Evolutionary conservation across 2,888 invertebrate species (phyloP).

Genomic region (Caenorhabditis angaria): DNA sequence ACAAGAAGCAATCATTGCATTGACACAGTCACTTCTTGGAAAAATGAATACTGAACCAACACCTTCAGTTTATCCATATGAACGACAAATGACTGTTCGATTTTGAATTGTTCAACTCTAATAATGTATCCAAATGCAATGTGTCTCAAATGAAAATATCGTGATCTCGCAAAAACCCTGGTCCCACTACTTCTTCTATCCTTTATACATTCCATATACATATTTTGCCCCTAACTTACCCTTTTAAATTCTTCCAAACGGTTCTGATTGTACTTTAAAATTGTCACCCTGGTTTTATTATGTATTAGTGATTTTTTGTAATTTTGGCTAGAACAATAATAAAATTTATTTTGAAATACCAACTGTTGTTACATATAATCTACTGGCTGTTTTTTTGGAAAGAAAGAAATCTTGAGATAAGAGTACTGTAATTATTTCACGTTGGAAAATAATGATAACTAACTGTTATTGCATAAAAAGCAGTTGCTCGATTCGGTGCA

Average conservation of each 20-base stretch:
- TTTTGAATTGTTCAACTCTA: conserved; percentile 10
- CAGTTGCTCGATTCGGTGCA: no score
- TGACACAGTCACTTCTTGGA: conserved; percentile 40
- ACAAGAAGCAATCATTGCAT: conserved; percentile 43
- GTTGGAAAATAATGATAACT: no score
- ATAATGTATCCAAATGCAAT: neutral
- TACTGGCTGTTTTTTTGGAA: no score
- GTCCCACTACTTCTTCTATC: neutral
- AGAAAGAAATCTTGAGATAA: no score
- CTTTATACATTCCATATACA: neutral
- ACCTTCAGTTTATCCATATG: conserved; percentile 14
- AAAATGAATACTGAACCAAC: conserved; percentile 10
- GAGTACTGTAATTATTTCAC: no score
- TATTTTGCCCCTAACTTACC: neutral
- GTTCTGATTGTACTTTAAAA: neutral
- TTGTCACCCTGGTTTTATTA: no score
- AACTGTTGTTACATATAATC: neutral
- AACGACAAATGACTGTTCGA: conserved; percentile 34
- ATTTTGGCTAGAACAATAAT: neutral
- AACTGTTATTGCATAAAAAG: no score
- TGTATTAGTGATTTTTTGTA: neutral
- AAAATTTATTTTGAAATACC: neutral
- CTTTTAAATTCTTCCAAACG: neutral
- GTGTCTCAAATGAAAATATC: neutral
- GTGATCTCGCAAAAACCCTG: conserved; percentile 3